Percentiles rank a stretch among this genome's conserved stretches.
Evolutionary conservation across 2,797 vertebrate species (phyloP).

Genomic region (Enteromius treurensis): DNA sequence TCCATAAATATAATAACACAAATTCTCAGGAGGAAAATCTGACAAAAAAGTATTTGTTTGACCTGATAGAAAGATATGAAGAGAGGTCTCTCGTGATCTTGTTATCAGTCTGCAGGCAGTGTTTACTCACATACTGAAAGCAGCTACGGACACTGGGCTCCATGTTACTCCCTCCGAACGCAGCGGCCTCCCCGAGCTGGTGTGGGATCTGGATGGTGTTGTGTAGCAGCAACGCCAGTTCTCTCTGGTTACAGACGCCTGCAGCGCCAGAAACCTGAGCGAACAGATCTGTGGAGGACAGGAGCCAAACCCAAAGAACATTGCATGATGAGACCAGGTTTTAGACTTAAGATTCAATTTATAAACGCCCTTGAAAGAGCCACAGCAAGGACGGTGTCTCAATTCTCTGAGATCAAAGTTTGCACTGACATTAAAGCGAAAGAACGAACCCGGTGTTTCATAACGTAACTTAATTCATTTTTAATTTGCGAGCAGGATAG

Average conservation of each 20-base stretch:
- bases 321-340: not conserved
- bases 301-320: not conserved
- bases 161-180: constrained; percentile 85
- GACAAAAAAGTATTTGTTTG: not conserved
- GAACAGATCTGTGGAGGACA: constrained; percentile 78
- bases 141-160: constrained; percentile 87
- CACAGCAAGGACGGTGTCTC: not conserved
- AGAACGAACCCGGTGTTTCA: not conserved
- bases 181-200: constrained; percentile 85
- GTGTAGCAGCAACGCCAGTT: constrained; percentile 81
- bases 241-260: constrained; percentile 82
- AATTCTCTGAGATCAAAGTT: not conserved
- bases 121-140: constrained; percentile 79
- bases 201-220: constrained; percentile 86
- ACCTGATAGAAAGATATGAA: not conserved
- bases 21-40: not conserved
- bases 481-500: not conserved
- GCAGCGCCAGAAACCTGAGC: constrained; percentile 79
- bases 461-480: constrained; percentile 1
- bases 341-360: constrained; percentile 12
- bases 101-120: not conserved
- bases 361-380: constrained; percentile 1
- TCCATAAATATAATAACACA: no score
- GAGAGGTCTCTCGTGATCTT: not conserved
- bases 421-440: not conserved